These are phyloP conservation scores for Drosophila histrio DNA, from an alignment of 2,888 invertebrate species.

Conservation along the genomic window DNA sequence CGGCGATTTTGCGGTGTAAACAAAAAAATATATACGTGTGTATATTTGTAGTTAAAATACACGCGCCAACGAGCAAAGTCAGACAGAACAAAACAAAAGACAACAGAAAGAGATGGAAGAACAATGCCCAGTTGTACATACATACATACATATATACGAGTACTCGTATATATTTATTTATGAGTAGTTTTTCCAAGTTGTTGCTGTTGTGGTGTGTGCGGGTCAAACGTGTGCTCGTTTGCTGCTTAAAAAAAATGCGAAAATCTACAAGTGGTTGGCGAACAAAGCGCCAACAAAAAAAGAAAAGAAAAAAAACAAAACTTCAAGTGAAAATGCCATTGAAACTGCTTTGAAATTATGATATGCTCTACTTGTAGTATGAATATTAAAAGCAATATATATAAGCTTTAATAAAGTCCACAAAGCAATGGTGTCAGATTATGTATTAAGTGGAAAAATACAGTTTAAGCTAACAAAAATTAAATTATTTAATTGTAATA, in stretches of 20 bases:
- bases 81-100: slow-evolving; percentile 59
- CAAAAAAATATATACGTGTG: slow-evolving; percentile 32
- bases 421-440: slow-evolving; percentile 1
- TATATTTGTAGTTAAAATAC: slow-evolving; percentile 30
- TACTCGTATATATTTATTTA: slow-evolving; percentile 57
- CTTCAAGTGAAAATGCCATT: slow-evolving; percentile 55
- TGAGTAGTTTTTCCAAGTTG: slow-evolving; percentile 67
- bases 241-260: slow-evolving; percentile 61
- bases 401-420: not conserved
- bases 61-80: slow-evolving; percentile 53
- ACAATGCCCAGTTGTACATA: slow-evolving; percentile 41
- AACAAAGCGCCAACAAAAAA: slow-evolving; percentile 15
- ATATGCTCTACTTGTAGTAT: not conserved
- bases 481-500: not conserved
- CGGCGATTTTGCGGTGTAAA: slow-evolving; percentile 59
- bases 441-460: not conserved
- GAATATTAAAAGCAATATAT: not conserved
- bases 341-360: slow-evolving; percentile 37
- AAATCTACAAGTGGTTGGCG: slow-evolving; percentile 73
- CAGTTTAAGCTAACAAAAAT: not conserved
- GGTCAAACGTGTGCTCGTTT: slow-evolving; percentile 68
- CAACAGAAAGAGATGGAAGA: slow-evolving; percentile 24
- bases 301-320: slow-evolving; percentile 12
- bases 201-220: slow-evolving; percentile 33
- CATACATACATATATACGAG: slow-evolving; percentile 16